Percentiles rank a stretch among this genome's conserved stretches.
phyloP scores from a whole-genome alignment of 2,888 invertebrate genomes.

The Gerris lacustris region DNA sequence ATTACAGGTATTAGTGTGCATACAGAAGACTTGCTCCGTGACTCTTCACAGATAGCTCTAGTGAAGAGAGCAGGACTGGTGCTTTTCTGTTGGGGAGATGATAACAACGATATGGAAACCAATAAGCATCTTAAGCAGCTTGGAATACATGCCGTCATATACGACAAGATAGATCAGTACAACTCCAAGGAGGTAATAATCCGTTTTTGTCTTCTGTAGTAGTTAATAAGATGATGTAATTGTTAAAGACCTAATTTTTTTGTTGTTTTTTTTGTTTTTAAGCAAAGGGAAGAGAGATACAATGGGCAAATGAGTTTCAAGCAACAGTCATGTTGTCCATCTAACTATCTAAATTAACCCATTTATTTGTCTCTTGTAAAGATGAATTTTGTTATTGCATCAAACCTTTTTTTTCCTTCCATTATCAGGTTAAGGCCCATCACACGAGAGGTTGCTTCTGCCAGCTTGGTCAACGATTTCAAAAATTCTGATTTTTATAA shows the following conservation, averaged over 20 bases:
- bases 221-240: conserved; percentile 1
- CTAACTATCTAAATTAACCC: too few relatives aligned
- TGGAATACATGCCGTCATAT: conserved; percentile 91
- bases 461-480: too few relatives aligned
- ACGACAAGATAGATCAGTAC: conserved; percentile 57
- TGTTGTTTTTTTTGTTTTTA: too few relatives aligned
- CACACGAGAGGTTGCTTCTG: too few relatives aligned
- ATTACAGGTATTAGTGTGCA: conserved; percentile 71
- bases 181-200: background rate
- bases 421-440: too few relatives aligned
- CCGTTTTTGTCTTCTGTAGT: background rate
- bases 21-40: conserved; percentile 78
- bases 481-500: too few relatives aligned
- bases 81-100: conserved; percentile 95
- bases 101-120: conserved; percentile 76
- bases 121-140: conserved; percentile 75
- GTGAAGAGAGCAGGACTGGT: conserved; percentile 71
- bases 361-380: too few relatives aligned
- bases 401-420: too few relatives aligned
- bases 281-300: too few relatives aligned
- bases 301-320: too few relatives aligned
- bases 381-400: too few relatives aligned
- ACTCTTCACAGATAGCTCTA: conserved; percentile 65
- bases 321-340: too few relatives aligned
- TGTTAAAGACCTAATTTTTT: background rate